Evolutionary conservation across 2,113 vertebrate species (phyloP).

Genomic region (Xiphorhynchus elegans): DNA sequence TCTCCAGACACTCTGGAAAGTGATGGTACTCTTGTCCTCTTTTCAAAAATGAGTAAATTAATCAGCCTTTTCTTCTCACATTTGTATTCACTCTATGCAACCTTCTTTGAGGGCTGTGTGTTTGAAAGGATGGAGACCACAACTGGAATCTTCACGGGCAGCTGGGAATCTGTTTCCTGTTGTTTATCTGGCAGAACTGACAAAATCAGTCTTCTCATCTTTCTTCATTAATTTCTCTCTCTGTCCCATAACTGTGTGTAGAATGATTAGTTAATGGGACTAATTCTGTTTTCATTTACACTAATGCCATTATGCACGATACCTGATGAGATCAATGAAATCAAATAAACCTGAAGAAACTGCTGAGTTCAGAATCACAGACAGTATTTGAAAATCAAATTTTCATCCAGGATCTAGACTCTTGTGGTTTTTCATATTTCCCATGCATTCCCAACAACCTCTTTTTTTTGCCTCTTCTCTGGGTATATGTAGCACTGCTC

Average conservation of each 20-base stretch:
- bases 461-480: not conserved
- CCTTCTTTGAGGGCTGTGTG: not conserved
- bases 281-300: slow-evolving; percentile 36
- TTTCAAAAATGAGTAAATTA: not conserved
- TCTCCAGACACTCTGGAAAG: not conserved
- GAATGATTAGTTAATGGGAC: slow-evolving; percentile 12
- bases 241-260: not conserved
- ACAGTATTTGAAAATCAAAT: not conserved
- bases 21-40: not conserved
- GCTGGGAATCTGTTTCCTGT: not conserved
- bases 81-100: not conserved
- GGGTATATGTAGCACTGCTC: not conserved
- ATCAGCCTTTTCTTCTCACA: not conserved
- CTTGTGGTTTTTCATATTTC: not conserved
- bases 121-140: not conserved
- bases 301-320: slow-evolving; percentile 2
- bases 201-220: slow-evolving; percentile 22
- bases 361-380: slow-evolving; percentile 24
- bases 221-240: slow-evolving; percentile 33
- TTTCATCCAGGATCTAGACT: not conserved
- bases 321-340: slow-evolving; percentile 34
- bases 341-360: slow-evolving; percentile 31
- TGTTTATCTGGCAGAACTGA: not conserved
- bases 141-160: not conserved
- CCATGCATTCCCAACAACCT: not conserved